phyloP scores from a whole-genome alignment of 2,888 invertebrate species.

The Linnaemya vulpina region DNA sequence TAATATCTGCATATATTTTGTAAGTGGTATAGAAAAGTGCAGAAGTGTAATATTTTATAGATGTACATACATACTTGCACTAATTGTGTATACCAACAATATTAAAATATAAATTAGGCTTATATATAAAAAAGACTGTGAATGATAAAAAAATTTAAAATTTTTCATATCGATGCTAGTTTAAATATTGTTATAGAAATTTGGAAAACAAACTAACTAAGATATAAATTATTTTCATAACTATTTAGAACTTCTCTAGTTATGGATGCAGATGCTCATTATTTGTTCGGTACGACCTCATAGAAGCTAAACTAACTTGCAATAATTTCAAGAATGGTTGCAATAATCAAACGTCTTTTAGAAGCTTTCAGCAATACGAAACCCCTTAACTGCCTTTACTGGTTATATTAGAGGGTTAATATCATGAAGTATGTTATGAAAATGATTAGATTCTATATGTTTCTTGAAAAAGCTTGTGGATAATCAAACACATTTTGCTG shows the following conservation, averaged over 20 bases:
- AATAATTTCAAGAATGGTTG: too few relatives aligned
- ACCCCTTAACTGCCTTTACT: too few relatives aligned
- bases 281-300: too few relatives aligned
- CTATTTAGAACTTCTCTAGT: neutral
- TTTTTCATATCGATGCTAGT: conserved; percentile 22
- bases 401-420: too few relatives aligned
- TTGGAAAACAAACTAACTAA: neutral
- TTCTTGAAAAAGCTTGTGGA: neutral
- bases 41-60: conserved; percentile 1
- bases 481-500: neutral
- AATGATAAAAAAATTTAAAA: conserved; percentile 37
- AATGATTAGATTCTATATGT: too few relatives aligned
- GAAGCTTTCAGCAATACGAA: too few relatives aligned
- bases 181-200: neutral
- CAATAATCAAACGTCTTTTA: too few relatives aligned
- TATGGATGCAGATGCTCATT: too few relatives aligned
- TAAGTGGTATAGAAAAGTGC: conserved; percentile 18
- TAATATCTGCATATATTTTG: neutral
- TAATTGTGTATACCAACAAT: neutral
- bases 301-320: too few relatives aligned
- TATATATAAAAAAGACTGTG: conserved; percentile 43
- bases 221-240: neutral
- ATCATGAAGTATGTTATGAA: neutral
- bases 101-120: conserved; percentile 18
- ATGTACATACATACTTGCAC: too few relatives aligned